phyloP scores from a whole-genome alignment of 2,888 invertebrate genomes.

The Erebia ligea region DNA sequence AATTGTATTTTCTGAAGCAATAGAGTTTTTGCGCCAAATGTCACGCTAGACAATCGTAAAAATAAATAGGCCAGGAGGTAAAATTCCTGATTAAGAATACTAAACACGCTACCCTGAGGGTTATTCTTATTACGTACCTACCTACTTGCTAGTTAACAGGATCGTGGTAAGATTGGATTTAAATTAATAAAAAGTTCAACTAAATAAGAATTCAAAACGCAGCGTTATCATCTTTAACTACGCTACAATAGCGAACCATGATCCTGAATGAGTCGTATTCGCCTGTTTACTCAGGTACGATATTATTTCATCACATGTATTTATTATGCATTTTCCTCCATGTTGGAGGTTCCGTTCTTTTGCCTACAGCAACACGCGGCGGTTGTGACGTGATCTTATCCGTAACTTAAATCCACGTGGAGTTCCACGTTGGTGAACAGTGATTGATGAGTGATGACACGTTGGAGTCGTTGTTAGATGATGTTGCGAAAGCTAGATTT shows the following conservation, averaged over 20 bases:
- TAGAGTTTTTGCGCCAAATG: background rate
- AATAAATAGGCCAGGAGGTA: background rate
- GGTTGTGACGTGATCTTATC: background rate
- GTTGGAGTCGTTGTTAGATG: background rate
- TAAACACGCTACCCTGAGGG: no score
- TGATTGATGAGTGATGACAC: background rate
- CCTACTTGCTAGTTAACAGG: no score
- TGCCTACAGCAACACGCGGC: background rate
- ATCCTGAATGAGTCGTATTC: background rate
- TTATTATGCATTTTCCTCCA: background rate
- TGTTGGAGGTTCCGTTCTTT: background rate
- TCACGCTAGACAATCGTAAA: conserved; percentile 4
- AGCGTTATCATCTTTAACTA: background rate
- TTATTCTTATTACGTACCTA: no score
- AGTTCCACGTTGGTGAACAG: background rate
- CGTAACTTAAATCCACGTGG: conserved; percentile 9
- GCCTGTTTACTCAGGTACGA: no score
- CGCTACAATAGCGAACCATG: background rate
- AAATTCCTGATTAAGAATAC: background rate
- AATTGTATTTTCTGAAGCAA: background rate
- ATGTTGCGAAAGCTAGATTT: background rate
- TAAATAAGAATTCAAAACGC: background rate
- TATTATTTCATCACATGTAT: conserved; percentile 5
- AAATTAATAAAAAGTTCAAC: no score
- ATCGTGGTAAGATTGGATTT: no score